A percentile compares a stretch with the other conserved stretches of the same genome.
Evolutionary conservation across 2,113 vertebrate species (phyloP).

Genomic region (Cnemophilus loriae): DNA sequence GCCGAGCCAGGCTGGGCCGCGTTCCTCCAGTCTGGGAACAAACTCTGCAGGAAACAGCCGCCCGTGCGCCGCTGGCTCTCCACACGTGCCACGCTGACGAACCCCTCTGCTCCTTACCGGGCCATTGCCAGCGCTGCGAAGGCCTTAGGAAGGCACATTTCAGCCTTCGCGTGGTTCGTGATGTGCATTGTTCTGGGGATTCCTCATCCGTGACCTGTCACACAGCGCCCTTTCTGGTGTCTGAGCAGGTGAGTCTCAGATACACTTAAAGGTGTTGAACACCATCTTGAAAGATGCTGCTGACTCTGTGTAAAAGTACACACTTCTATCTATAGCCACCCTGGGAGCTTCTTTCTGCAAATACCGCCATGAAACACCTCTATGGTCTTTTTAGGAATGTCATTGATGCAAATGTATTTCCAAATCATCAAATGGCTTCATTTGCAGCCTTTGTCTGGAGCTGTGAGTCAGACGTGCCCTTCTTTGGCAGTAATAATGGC

Average conservation of each 20-base stretch:
- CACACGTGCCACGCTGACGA: neutral
- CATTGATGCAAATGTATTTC: neutral
- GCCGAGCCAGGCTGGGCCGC: neutral
- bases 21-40: neutral
- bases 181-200: neutral
- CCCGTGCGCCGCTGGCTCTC: rapidly evolving
- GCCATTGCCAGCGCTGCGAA: neutral
- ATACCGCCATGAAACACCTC: neutral
- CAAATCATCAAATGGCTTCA: neutral
- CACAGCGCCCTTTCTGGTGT: neutral
- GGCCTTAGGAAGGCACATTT: neutral
- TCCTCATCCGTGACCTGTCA: neutral
- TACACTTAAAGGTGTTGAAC: neutral
- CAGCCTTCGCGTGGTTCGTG: neutral
- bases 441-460: neutral
- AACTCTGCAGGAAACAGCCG: neutral
- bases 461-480: neutral
- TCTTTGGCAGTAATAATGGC: neutral
- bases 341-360: neutral
- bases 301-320: neutral
- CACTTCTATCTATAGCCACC: neutral
- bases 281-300: neutral
- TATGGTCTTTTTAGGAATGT: neutral
- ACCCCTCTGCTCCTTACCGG: neutral
- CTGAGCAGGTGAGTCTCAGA: neutral